Evolutionary conservation across 2,113 vertebrate genomes (phyloP), one percentile per base, ranked within the genome.

Genomic region (Shinisaurus crocodilurus): DNA sequence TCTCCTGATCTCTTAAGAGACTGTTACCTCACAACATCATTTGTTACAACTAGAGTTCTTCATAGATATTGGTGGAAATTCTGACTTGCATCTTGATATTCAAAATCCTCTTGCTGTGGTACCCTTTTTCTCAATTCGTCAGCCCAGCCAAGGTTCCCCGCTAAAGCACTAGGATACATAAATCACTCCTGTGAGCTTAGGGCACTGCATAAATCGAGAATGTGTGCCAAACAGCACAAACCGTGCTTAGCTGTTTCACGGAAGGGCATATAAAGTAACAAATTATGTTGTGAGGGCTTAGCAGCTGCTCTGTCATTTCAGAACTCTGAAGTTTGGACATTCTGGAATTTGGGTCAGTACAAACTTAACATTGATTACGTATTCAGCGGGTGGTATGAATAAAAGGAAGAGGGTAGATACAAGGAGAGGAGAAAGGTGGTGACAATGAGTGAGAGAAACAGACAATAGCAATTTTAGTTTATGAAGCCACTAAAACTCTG

Each of bases 131-230:
- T 87, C 85, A 85, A 87, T 69, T 37, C 54, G 1, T 34, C 90
- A 43, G 25, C 40, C n/a, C 89, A 84, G 60, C 23, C 54, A 60
- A 32, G 12, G 84, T 90, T 82, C 87, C 12, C 34, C 18, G n/a
- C n/a, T 57, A 18, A 12, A 85, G 48, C 29, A 90, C 43, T 0
- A 0, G 88, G 80, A 20, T 25, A 50, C 13, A 74, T 2, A 5
- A 69, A 90, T 0, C 16, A 69, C 0, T 88, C 63, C 13, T 81
- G 85, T 60, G 92, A 77, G 83, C 9, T 48, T 69, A 32, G 3
- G 72, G 4, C 67, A 60, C 50, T 37, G 67, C 34, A 69, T 54
- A 70, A 90, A 27, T 0, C 5, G 0, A 0, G 0, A 0, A 13
- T 43, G 60, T 0, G 0, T 77, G 80, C 0, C 3, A 82, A 50